Base-by-base conservation (phyloP, 2,113 vertebrate species). In the Orthonyx spaldingii region DNA sequence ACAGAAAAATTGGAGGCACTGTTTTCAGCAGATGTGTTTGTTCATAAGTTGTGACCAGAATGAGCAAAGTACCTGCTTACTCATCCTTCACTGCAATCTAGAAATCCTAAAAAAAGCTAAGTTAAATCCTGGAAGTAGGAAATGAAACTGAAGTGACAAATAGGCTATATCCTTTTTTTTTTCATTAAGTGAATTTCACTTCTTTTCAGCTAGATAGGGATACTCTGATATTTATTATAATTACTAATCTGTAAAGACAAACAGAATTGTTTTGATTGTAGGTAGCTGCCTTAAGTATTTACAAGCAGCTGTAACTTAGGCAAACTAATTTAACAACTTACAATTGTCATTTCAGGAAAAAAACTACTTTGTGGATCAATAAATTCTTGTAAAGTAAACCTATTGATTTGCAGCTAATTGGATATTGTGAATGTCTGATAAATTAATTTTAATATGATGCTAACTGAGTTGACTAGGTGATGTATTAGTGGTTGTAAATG, bases 401-500 rank as follows among this genome's bases (percentile, higher is more conserved):
- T 94, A 69, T 93, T 97, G 94, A 96, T 95, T 96, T 97, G 92
- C 85, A 97, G 86, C 84, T 98, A 97, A 97, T 98, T 97, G 74
- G 95, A 71, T 97, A 83, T 96, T 93, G 96, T 44, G 22, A 65
- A 95, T 92, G 52, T 64, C 83, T 92, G 96, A 93, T 95, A 94
- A 97, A 95, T 93, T 96, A 77, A 94, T 97, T 97, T 97, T 96
- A 93, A 83, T 95, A 91, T 90, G 84, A 84, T 55, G 88, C 92
- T 81, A 65, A 57, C 69, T 66, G 56, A 89, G 74, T 95, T 94
- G 95, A 80, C 85, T 90, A 90, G 95, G 79, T 95, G 87, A 90
- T 93, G 39, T 95, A 81, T 94, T 91, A 96, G 63, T 76, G 92
- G 70, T 95, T 69, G 18, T 93, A 89, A 96, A 90, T 82, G 59